A percentile compares a stretch with the other conserved stretches of the same genome.
Evolutionary conservation across 1,140 invertebrate species (phyloP).

Genomic region (Brachionus asplanchnoidis): DNA sequence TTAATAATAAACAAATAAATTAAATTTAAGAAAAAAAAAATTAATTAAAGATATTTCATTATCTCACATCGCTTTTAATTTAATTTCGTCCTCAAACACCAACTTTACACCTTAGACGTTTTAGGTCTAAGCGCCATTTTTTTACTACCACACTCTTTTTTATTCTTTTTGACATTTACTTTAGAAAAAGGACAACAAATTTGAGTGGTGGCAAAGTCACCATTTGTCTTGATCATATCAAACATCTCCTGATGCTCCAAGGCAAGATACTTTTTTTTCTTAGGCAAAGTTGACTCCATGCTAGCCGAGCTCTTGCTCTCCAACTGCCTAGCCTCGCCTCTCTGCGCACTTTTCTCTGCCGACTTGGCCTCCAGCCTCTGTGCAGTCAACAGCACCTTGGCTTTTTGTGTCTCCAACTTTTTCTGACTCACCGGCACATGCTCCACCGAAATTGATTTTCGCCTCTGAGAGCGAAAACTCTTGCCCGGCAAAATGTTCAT

Average conservation of each 20-base stretch:
- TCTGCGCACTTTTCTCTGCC: background rate
- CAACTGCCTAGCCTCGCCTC: background rate
- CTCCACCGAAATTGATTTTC: background rate
- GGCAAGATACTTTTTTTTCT: background rate
- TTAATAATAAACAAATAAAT: too few relatives aligned
- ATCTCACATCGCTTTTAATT: background rate
- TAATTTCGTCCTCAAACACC: background rate
- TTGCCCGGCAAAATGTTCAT: constrained; percentile 7
- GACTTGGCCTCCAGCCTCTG: background rate
- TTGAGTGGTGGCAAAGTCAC: background rate
- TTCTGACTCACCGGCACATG: background rate
- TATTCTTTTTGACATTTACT: background rate
- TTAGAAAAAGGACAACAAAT: background rate
- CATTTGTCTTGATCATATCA: background rate
- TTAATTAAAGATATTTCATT: background rate
- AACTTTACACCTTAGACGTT: background rate
- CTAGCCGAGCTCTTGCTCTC: background rate
- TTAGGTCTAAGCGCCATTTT: background rate
- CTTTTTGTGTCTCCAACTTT: background rate
- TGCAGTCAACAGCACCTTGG: background rate
- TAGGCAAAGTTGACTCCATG: background rate
- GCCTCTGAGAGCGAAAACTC: background rate
- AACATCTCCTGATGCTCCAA: constrained; percentile 16
- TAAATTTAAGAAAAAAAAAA: background rate
- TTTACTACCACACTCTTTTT: background rate